A percentile compares a stretch with the other conserved stretches of the same genome.
phyloP scores from a whole-genome alignment of 2,797 vertebrate species.

The Danio jaintianensis region DNA sequence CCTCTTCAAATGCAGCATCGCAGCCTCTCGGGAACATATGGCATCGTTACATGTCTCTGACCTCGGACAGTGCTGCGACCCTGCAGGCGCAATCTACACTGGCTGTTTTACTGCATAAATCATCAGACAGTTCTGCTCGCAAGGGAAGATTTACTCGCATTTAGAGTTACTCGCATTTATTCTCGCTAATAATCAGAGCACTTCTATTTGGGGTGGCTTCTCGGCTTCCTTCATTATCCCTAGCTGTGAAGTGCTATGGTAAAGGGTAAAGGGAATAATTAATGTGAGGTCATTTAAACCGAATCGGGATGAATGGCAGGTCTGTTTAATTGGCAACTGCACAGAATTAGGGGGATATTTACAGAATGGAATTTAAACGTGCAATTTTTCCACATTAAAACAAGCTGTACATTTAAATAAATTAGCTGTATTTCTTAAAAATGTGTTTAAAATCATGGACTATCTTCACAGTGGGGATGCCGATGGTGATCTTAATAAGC shows the following conservation, averaged over 20 bases:
- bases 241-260: not conserved
- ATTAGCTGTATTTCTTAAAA: conserved; percentile 12
- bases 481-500: too few relatives aligned
- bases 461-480: too few relatives aligned
- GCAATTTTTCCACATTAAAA: conserved; percentile 12
- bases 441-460: not conserved
- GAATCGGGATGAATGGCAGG: conserved; percentile 34
- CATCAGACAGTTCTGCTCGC: conserved; percentile 8
- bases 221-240: not conserved
- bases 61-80: conserved; percentile 33
- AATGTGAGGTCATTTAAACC: conserved; percentile 38
- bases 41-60: conserved; percentile 57
- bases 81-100: not conserved
- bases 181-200: not conserved
- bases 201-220: not conserved
- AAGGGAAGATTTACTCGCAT: conserved; percentile 1
- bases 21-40: conserved; percentile 66
- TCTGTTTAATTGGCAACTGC: conserved; percentile 43
- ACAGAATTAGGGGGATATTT: not conserved
- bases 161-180: conserved; percentile 6
- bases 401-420: not conserved
- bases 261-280: conserved; percentile 40
- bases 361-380: not conserved
- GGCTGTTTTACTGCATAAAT: conserved; percentile 38
- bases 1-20: conserved; percentile 58